These are phyloP conservation scores for Empidonax alnorum DNA, from an alignment of 2,113 vertebrate species.

Conservation along the genomic window DNA sequence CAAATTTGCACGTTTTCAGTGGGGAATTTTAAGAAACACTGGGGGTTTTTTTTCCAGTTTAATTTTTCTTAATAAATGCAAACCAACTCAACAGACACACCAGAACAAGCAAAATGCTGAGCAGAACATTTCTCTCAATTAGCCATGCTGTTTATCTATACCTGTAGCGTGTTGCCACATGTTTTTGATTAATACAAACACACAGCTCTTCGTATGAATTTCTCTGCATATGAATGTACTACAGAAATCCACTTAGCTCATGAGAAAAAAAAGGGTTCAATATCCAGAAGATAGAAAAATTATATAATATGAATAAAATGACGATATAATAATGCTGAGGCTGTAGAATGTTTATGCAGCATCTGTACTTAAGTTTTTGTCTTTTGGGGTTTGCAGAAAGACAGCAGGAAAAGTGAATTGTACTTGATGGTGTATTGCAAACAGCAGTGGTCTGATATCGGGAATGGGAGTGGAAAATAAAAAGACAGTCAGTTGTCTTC, in stretches of 20 bases:
- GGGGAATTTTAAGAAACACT: background rate
- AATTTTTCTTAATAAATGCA: background rate
- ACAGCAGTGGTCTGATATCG: background rate
- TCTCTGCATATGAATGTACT: background rate
- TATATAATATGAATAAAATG: background rate
- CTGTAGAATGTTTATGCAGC: background rate
- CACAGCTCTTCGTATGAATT: background rate
- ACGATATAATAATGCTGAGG: background rate
- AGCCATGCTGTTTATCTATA: constrained; percentile 42
- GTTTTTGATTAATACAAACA: constrained; percentile 50
- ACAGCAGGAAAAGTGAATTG: background rate
- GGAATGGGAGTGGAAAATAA: background rate
- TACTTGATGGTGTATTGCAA: background rate
- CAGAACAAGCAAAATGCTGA: background rate
- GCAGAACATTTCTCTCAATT: constrained; percentile 45
- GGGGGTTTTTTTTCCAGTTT: background rate
- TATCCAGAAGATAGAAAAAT: background rate
- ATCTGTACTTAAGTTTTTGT: background rate
- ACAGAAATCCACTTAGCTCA: background rate
- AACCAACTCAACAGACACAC: background rate
- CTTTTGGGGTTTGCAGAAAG: background rate
- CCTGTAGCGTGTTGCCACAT: constrained; percentile 1
- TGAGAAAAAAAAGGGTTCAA: background rate
- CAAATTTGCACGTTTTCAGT: background rate
- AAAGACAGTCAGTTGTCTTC: background rate